Conservation (phyloP, 2,888 invertebrate genomes). For the Archaeoteleia sp. region DNA sequence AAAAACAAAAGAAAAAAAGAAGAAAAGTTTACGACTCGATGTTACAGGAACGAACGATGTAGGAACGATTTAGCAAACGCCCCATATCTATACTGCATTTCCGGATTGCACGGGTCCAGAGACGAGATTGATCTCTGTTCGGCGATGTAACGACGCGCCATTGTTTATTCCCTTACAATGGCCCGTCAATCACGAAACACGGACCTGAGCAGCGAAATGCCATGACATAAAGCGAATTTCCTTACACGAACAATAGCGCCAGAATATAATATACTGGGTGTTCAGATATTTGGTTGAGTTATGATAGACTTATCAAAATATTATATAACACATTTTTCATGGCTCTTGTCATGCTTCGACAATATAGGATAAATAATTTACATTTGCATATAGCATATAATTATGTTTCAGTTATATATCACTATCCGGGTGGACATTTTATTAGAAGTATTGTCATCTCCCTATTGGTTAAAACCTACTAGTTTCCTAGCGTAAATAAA, state of each 20-base stretch:
- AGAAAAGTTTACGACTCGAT: slow-evolving; percentile 57
- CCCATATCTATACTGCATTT: slow-evolving; percentile 36
- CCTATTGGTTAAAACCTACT: too few species aligned
- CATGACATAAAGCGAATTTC: slow-evolving; percentile 52
- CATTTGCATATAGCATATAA: too few species aligned
- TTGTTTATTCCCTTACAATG: slow-evolving; percentile 54
- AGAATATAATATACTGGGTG: slow-evolving; percentile 29
- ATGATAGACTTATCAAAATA: too few species aligned
- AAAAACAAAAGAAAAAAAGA: background rate
- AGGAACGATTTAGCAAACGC: slow-evolving; percentile 23
- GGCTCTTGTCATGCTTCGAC: too few species aligned
- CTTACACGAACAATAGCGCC: slow-evolving; percentile 45
- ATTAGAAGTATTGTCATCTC: too few species aligned
- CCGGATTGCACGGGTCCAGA: slow-evolving; percentile 39
- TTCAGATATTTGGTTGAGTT: slow-evolving; percentile 42
- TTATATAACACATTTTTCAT: too few species aligned
- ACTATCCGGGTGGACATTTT: too few species aligned
- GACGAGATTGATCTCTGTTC: slow-evolving; percentile 48
- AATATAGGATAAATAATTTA: too few species aligned
- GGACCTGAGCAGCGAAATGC: slow-evolving; percentile 45
- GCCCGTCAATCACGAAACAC: slow-evolving; percentile 43
- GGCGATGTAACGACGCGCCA: slow-evolving; percentile 45
- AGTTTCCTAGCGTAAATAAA: too few species aligned
- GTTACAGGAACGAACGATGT: slow-evolving; percentile 38
- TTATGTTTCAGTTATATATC: too few species aligned